phyloP scores from a whole-genome alignment of 1,140 invertebrate species.

The Riptortus pedestris region DNA sequence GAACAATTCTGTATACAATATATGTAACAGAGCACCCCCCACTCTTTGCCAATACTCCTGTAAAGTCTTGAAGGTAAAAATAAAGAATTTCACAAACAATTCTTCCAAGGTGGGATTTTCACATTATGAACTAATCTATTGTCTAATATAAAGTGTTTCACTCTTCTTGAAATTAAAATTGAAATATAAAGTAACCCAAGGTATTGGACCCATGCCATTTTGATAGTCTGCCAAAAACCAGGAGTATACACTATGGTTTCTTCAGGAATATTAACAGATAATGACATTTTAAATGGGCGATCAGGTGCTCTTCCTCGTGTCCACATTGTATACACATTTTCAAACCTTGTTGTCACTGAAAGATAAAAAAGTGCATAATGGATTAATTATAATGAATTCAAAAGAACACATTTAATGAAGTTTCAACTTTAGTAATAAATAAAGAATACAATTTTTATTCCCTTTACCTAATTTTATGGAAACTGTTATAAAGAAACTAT shows the following conservation, averaged over 20 bases:
- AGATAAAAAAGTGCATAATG: no score
- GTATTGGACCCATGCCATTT: constrained; percentile 18
- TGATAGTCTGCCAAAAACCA: constrained; percentile 16
- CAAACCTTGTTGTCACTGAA: constrained; percentile 24
- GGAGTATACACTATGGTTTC: constrained; percentile 20
- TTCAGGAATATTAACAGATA: constrained; percentile 11
- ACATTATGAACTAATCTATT: constrained; percentile 22
- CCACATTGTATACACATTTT: constrained; percentile 23
- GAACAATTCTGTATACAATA: no score
- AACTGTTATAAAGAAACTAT: no score
- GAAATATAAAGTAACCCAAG: constrained; percentile 1
- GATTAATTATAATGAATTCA: no score
- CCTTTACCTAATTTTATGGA: no score
- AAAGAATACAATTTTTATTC: no score
- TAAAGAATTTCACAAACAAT: no score
- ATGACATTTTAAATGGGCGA: constrained; percentile 11
- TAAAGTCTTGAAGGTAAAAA: no score
- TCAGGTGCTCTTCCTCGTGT: constrained; percentile 21
- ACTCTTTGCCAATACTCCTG: no score
- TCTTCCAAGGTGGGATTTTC: constrained; percentile 19
- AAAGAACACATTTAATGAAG: no score
- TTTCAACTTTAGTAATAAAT: no score
- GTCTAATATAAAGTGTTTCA: constrained; percentile 23
- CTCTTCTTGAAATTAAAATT: not conserved
- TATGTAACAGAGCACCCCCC: no score